Percentiles rank a stretch among this genome's conserved stretches.
These are phyloP conservation scores for Pithys albifrons DNA, from an alignment of 2,113 vertebrate genomes.

Conservation along the genomic window DNA sequence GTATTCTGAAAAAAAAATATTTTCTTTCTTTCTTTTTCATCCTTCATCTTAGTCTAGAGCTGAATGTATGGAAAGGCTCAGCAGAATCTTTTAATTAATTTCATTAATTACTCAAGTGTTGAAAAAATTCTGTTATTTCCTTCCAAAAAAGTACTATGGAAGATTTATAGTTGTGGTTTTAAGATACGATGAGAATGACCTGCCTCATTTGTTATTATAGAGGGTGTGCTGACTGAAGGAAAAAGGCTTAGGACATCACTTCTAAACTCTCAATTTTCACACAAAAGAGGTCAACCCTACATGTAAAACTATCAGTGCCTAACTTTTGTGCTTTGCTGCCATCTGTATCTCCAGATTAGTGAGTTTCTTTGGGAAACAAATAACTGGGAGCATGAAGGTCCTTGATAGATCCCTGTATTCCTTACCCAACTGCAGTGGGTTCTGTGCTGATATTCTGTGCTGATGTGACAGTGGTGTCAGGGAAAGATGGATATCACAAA, in stretches of 20 bases:
- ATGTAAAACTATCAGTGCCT: not conserved
- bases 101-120: constrained; percentile 8
- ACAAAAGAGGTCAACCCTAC: not conserved
- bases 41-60: not conserved
- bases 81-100: constrained; percentile 16
- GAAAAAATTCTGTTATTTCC: constrained; percentile 23
- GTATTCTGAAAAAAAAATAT: not conserved
- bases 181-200: not conserved
- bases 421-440: not conserved
- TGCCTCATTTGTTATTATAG: not conserved
- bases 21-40: not conserved
- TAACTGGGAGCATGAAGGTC: not conserved
- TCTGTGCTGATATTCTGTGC: not conserved
- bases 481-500: not conserved
- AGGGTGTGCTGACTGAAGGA: not conserved
- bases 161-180: constrained; percentile 9
- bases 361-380: not conserved
- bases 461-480: not conserved
- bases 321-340: not conserved
- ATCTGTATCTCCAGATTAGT: not conserved
- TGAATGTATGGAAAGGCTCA: not conserved
- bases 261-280: not conserved
- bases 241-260: not conserved
- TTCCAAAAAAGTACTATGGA: not conserved
- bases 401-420: not conserved